Conservation (phyloP, 2,113 vertebrate genomes). For the Siniperca knerii region DNA sequence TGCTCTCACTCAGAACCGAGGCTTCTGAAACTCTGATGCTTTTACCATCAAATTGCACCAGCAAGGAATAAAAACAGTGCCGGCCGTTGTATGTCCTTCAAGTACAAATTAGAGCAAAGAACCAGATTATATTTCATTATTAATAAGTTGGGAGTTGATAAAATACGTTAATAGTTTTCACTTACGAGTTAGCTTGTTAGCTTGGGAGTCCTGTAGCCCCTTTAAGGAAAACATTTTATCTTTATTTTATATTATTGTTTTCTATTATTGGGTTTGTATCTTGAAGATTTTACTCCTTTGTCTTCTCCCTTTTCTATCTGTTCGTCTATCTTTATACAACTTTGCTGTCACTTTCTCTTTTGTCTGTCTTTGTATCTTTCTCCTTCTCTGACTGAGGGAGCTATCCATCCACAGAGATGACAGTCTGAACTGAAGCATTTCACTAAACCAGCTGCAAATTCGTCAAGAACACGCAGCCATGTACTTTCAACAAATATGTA, state of each 20-base stretch:
- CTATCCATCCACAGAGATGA: neutral
- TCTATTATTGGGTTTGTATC: neutral
- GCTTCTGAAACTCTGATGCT: constrained; percentile 18
- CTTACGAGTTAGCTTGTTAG: constrained; percentile 2
- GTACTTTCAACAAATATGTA: neutral
- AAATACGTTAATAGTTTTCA: constrained; percentile 20
- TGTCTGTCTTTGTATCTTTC: neutral
- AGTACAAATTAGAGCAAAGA: constrained; percentile 11
- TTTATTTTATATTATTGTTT: neutral
- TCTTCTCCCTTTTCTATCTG: neutral
- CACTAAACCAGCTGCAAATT: constrained; percentile 1
- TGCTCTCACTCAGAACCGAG: constrained; percentile 27
- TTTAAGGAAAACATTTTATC: neutral
- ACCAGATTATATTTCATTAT: constrained; percentile 26
- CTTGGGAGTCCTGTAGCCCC: neutral
- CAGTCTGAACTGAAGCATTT: neutral
- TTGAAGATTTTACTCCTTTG: neutral
- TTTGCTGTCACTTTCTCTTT: neutral
- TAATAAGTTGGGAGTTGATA: constrained; percentile 1
- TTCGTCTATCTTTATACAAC: neutral
- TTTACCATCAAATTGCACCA: constrained; percentile 26
- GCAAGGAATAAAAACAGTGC: constrained; percentile 20
- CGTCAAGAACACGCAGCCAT: neutral
- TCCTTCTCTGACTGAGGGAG: neutral
- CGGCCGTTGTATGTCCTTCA: neutral